phyloP scores from a whole-genome alignment of 2,113 vertebrate species.

The Anhinga rufa region DNA sequence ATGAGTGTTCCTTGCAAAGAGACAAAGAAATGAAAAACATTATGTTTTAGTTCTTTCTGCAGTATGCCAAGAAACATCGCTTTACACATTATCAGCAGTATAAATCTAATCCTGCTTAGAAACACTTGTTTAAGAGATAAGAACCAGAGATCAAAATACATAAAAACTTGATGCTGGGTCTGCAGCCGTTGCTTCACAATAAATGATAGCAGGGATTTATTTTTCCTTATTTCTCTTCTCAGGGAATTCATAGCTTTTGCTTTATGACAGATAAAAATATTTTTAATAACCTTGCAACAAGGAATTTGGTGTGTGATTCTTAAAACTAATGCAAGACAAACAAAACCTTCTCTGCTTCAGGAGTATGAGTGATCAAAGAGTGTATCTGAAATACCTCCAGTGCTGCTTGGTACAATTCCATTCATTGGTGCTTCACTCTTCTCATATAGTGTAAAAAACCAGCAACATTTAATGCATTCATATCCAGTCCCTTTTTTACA shows the following conservation, averaged over 20 bases:
- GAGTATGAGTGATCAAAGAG: background rate
- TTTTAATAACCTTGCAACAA: slow-evolving; percentile 30
- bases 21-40: background rate
- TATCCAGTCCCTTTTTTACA: background rate
- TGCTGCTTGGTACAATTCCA: background rate
- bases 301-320: background rate
- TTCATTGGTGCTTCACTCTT: background rate
- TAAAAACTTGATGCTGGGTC: background rate
- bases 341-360: background rate
- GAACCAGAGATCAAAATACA: background rate
- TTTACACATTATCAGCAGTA: background rate
- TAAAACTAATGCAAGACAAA: background rate
- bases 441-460: background rate
- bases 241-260: background rate
- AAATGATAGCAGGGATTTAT: background rate
- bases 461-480: background rate
- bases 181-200: background rate
- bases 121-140: slow-evolving; percentile 23
- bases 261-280: slow-evolving; percentile 48
- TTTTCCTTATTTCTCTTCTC: background rate
- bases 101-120: slow-evolving; percentile 38
- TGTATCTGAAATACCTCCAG: background rate
- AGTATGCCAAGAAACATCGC: background rate
- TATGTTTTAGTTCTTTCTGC: background rate
- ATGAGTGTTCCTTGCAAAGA: background rate